Conservation (phyloP, 2,113 vertebrate genomes). For the Hyaena hyaena region DNA sequence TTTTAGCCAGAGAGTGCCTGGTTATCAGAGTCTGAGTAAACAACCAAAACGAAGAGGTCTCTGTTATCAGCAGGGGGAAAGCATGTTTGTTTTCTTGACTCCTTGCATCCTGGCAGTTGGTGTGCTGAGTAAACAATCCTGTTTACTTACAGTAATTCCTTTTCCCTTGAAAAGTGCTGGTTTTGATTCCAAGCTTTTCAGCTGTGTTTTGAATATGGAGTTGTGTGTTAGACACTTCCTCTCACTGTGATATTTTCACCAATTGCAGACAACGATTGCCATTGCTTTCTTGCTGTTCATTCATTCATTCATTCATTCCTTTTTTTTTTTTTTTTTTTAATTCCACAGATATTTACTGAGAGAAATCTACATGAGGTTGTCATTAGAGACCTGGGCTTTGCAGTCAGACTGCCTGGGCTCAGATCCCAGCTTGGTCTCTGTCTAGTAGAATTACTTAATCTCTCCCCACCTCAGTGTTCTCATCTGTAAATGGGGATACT, state of each 20-base stretch:
- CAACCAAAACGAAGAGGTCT: neutral
- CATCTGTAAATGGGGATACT: neutral
- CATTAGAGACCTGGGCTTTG: neutral
- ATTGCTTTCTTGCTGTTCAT: neutral
- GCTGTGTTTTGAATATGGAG: neutral
- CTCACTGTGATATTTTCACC: neutral
- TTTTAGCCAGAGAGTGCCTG: neutral
- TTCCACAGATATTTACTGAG: neutral
- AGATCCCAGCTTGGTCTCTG: neutral
- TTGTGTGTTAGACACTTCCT: neutral
- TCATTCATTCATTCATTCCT: neutral
- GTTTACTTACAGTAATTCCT: constrained; percentile 22
- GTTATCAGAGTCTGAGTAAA: constrained; percentile 22
- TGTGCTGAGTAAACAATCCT: constrained; percentile 33
- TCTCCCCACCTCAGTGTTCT: constrained; percentile 32
- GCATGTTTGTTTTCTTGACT: constrained; percentile 57
- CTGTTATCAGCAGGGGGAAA: constrained; percentile 24
- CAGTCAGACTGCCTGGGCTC: neutral
- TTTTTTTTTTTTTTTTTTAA: neutral
- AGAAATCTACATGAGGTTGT: neutral
- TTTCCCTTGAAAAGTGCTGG: neutral
- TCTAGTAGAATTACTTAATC: neutral
- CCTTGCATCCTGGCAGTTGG: constrained; percentile 46
- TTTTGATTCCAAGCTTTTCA: neutral
- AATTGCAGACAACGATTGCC: rapidly evolving